Evolutionary conservation across 2,888 invertebrate species (phyloP).

Genomic region (Athrips mouffetella): DNA sequence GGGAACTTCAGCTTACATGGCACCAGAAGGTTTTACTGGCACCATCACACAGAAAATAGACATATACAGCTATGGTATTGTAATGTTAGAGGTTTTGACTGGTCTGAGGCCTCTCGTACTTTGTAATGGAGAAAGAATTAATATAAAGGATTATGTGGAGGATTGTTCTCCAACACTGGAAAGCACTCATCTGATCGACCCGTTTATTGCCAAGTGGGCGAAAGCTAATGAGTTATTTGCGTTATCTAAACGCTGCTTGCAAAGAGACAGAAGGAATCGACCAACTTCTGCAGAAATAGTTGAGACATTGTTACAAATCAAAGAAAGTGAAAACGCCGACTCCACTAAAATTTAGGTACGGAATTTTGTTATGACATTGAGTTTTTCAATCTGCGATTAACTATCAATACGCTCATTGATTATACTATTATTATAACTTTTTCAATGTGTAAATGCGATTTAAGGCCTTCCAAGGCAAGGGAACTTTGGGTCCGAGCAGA

Average conservation of each 20-base stretch:
- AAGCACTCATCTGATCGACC: constrained; percentile 76
- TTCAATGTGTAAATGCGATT: no score
- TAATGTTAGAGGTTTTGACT: constrained; percentile 84
- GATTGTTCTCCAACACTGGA: constrained; percentile 70
- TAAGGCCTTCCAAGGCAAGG: no score
- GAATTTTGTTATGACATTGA: no score
- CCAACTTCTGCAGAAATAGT: constrained; percentile 79
- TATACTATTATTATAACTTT: no score
- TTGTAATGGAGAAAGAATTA: constrained; percentile 65
- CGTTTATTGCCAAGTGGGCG: constrained; percentile 72
- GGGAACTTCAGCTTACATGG: constrained; percentile 86
- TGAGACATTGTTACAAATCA: constrained; percentile 46
- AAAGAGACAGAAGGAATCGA: constrained; percentile 71
- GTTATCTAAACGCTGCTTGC: constrained; percentile 77
- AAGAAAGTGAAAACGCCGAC: neutral
- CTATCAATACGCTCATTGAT: no score
- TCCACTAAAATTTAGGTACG: neutral
- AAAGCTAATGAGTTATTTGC: constrained; percentile 72
- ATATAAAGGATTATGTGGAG: constrained; percentile 70
- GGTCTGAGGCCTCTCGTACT: constrained; percentile 81
- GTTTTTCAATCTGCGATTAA: no score
- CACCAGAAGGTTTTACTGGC: constrained; percentile 84
- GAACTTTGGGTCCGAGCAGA: no score
- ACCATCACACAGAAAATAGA: constrained; percentile 86
- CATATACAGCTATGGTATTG: constrained; percentile 87